These are phyloP conservation scores for Dastarcus helophoroides DNA, from an alignment of 2,888 invertebrate genomes.

Conservation along the genomic window DNA sequence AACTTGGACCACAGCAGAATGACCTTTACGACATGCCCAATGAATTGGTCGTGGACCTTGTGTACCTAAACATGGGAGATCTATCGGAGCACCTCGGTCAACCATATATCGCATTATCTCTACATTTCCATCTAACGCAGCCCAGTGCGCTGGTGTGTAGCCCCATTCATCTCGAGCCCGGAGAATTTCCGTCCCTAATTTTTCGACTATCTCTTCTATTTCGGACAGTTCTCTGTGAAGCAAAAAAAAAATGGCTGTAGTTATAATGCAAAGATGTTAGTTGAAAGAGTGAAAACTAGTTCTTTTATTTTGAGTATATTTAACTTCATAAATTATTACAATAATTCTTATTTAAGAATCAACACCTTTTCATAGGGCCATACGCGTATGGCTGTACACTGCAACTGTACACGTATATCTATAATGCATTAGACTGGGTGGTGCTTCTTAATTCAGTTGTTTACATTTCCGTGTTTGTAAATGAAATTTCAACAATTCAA, in stretches of 20 bases:
- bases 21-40: conserved; percentile 88
- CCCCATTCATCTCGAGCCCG: conserved; percentile 82
- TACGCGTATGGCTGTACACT: too few relatives aligned
- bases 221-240: conserved; percentile 63
- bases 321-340: too few relatives aligned
- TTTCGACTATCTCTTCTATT: conserved; percentile 74
- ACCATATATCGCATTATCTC: conserved; percentile 79
- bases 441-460: too few relatives aligned
- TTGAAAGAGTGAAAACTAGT: too few relatives aligned
- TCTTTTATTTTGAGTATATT: too few relatives aligned
- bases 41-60: conserved; percentile 87
- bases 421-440: too few relatives aligned
- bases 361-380: too few relatives aligned
- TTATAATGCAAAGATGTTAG: too few relatives aligned
- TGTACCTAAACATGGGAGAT: conserved; percentile 76
- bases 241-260: conserved; percentile 5
- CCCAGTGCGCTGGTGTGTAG: conserved; percentile 90
- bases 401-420: too few relatives aligned
- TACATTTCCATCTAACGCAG: conserved; percentile 80
- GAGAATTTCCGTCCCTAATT: conserved; percentile 64
- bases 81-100: conserved; percentile 72
- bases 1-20: conserved; percentile 74
- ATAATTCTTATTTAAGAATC: too few relatives aligned
- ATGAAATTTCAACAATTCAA: too few relatives aligned
- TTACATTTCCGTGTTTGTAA: too few relatives aligned